Base-by-base conservation (phyloP, 1,140 invertebrate genomes). In the Forficula auricularia region DNA sequence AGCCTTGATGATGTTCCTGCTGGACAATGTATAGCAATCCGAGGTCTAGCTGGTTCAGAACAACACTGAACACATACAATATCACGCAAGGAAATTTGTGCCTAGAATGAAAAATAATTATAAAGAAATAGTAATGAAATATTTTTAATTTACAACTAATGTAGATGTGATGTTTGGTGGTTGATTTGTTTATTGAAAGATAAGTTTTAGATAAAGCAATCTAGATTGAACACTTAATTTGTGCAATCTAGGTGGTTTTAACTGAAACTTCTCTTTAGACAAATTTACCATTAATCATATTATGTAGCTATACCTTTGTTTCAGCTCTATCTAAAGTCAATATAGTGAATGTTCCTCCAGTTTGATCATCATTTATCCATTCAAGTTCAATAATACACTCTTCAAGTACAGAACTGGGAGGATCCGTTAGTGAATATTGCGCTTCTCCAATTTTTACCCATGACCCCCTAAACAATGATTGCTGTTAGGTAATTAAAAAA, bases 381-480 rank as follows among this genome's bases (percentile, higher is more conserved):
- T 88, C 83, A 40, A 89, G 58, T 57, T 88, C 82, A 32, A 89
- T 60, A 44, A 77, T 64, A 55, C 80, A 84, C 51, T 85, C 80
- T 43, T 80, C 72, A 59, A 73, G 77, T 64, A 48, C 63, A 69
- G 19, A 64, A 61, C 55, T 70, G 19, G 13, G 10, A n/a, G 39
- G 15, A 9, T 42, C 39, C n/a, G 40, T 68, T 37, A 79, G 65
- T 56, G 71, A 71, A 48, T 72, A 74, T 51, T 78, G 71, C 3
- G 79, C 79, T 54, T 82, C 75, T 16, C 77, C 78, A 47, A 73
- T 78, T 53, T 85, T 82, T 0, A 82, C 70, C 81, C 83, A 88
- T 0, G 81, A 83, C 16, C 77, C 78, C 52, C 70, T 71, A 43
- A 9, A 43, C 12, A 45, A 42, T 15, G 22, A 27, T 27, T 6